Percentiles rank a stretch among this genome's conserved stretches.
Conservation (phyloP, 53 echinoderm and acorn worm genomes). For the Echinometra lucunter region DNA sequence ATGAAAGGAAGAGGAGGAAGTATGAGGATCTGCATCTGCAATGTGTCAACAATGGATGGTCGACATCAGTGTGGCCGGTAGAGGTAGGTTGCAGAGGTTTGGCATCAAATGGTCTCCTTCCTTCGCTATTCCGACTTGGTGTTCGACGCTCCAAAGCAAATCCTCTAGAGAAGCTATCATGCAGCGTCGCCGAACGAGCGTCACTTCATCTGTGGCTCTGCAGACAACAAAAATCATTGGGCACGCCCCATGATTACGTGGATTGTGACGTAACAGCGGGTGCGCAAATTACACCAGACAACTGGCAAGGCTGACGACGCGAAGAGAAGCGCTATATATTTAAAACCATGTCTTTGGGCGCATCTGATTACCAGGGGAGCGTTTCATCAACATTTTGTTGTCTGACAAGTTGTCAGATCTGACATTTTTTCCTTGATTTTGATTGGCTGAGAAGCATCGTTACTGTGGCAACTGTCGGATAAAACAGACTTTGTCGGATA, state of each 20-base stretch:
- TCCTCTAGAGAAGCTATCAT: background rate
- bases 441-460: no score
- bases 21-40: background rate
- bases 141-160: background rate
- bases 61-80: background rate
- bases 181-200: background rate
- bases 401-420: no score
- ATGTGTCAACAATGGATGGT: slow-evolving; percentile 12
- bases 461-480: no score
- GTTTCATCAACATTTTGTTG: no score
- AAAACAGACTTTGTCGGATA: no score
- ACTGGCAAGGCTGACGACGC: no score
- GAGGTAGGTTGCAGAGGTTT: slow-evolving; percentile 23
- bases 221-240: background rate
- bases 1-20: background rate
- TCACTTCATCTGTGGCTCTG: background rate
- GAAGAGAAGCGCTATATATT: no score
- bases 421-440: no score
- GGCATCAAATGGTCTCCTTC: slow-evolving; percentile 7
- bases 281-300: background rate
- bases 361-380: background rate
- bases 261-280: background rate
- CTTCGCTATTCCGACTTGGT: background rate
- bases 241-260: no score
- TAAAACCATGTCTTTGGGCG: no score